These are phyloP conservation scores for Atrichornis clamosus DNA, from an alignment of 2,113 vertebrate genomes.

Conservation along the genomic window DNA sequence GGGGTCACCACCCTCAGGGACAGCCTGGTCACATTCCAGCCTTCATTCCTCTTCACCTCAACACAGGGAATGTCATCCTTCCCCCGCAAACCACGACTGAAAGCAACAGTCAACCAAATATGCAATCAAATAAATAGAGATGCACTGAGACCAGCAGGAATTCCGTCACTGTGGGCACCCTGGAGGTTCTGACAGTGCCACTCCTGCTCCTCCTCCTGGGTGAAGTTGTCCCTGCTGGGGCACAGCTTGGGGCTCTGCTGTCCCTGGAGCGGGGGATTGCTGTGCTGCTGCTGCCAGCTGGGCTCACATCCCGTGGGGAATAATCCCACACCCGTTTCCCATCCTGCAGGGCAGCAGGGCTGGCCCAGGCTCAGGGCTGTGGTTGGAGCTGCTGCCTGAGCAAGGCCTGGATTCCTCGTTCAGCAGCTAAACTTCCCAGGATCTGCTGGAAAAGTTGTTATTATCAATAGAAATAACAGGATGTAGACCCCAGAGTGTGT, in stretches of 20 bases:
- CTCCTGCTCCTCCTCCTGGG: neutral
- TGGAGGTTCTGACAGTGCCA: neutral
- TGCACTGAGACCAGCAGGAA: neutral
- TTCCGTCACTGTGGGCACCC: neutral
- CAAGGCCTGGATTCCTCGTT: neutral
- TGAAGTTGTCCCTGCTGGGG: neutral
- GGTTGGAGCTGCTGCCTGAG: neutral
- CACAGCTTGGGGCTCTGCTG: neutral
- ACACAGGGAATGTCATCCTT: neutral
- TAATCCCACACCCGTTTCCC: neutral
- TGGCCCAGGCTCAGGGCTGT: neutral
- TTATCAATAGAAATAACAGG: neutral
- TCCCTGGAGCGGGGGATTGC: neutral
- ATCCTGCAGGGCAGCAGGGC: neutral
- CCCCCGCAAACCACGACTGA: neutral
- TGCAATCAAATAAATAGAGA: neutral
- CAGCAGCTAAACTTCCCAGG: neutral
- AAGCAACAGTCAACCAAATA: neutral
- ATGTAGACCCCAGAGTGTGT: neutral
- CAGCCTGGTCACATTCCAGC: neutral
- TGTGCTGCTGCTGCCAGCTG: neutral
- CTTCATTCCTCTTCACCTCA: neutral
- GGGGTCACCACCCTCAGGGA: neutral
- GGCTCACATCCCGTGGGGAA: neutral
- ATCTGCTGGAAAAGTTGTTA: neutral